Base-by-base conservation (phyloP, 2,888 invertebrate genomes). In the Mycalesis mineus region DNA sequence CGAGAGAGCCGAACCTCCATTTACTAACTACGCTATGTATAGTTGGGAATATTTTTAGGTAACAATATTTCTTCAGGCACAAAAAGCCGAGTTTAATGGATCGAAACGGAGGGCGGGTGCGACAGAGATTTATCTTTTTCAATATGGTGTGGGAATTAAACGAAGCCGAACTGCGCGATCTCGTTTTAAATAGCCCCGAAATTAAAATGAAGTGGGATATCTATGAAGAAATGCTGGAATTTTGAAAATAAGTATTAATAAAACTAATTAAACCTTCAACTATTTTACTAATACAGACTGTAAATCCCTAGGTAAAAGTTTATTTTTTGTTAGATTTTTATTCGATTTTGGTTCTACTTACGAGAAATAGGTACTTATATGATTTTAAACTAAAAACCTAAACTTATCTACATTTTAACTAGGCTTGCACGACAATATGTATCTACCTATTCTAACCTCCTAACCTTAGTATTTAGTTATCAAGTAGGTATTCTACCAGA, bases 91-190 rank as follows among this genome's bases (percentile, higher is more conserved):
- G 65, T 62, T 75, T 82, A 84, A 84, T 84, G 82, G 78, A 78
- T 70, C 72, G 74, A 64, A 69, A 67, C 67, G 66, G 68, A 71
- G 74, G 85, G 84, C 80, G 82, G 76, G 80, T 74, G 71, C 68
- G 67, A 61, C 63, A 68, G 78, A 85, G 86, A 88, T 88, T 88
- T 88, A 88, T 88, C 80, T 84, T 76, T 81, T 83, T 74, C 79
- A 82, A 83, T 80, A 77, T 76, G 69, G 73, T 80, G 78, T 84
- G 86, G 80, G 87, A 85, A 85, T 75, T 73, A 55, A 33, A 56
- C 48, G 50, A 57, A 22, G 22, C 55, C 51, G 47, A 58, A 57
- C 69, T 68, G 65, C 74, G 71, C 55, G 52, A 22, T 41, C 48
- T 39, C 37, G 50, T 56, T 55, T 57, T 11, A 33, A 55, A 42